phyloP scores from a whole-genome alignment of 2,113 vertebrate genomes.

The Pyxicephalus adspersus region DNA sequence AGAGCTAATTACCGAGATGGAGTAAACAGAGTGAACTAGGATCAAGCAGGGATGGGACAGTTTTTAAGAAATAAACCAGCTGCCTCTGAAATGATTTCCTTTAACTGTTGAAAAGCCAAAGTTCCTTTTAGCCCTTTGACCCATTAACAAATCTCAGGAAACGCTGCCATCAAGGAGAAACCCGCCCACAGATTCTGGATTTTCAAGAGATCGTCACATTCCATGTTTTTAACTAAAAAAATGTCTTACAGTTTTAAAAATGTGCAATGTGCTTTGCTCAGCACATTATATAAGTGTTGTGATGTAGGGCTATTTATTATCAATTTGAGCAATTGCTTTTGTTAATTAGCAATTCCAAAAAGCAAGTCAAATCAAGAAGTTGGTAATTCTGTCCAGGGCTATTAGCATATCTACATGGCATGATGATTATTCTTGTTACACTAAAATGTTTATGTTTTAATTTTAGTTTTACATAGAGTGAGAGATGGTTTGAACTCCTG shows the following conservation, averaged over 20 bases:
- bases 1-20: slow-evolving; percentile 77
- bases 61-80: slow-evolving; percentile 75
- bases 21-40: slow-evolving; percentile 75
- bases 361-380: too few relatives aligned
- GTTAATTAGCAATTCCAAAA: too few relatives aligned
- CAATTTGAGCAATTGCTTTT: too few relatives aligned
- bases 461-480: too few relatives aligned
- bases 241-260: background rate
- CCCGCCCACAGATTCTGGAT: slow-evolving; percentile 29
- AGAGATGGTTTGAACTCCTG: too few relatives aligned
- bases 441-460: too few relatives aligned
- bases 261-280: background rate
- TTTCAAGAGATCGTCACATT: background rate
- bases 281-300: background rate
- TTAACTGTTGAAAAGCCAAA: slow-evolving; percentile 68
- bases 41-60: slow-evolving; percentile 72
- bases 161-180: slow-evolving; percentile 24
- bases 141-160: slow-evolving; percentile 50
- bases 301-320: too few relatives aligned
- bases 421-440: too few relatives aligned
- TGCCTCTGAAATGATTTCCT: slow-evolving; percentile 68
- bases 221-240: background rate
- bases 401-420: too few relatives aligned
- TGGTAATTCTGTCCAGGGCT: too few relatives aligned
- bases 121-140: slow-evolving; percentile 49